These are phyloP conservation scores for Galerucella pusilla DNA, from an alignment of 2,888 invertebrate species.

Conservation along the genomic window DNA sequence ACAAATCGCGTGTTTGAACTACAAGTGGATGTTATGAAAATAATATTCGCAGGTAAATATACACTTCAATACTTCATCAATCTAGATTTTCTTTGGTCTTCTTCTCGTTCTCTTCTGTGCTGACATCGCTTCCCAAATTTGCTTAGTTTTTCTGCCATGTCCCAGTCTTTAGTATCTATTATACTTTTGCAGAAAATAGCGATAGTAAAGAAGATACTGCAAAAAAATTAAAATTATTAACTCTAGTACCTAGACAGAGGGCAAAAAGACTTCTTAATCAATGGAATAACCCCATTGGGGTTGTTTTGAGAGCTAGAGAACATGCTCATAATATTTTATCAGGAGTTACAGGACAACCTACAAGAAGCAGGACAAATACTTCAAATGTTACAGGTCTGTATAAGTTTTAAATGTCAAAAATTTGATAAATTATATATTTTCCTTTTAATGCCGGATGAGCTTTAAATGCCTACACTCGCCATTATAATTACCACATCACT, in stretches of 20 bases:
- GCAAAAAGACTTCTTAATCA: conserved; percentile 81
- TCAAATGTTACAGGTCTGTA: conserved; percentile 44
- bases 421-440: no score
- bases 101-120: no score
- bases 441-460: no score
- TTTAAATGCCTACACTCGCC: no score
- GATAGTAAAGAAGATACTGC: conserved; percentile 70
- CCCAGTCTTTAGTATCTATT: not conserved
- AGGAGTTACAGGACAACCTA: conserved; percentile 70
- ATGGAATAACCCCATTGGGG: conserved; percentile 81
- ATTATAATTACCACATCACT: no score
- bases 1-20: conserved; percentile 86
- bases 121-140: no score
- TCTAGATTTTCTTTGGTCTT: no score
- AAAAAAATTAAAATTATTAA: conserved; percentile 78
- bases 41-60: conserved; percentile 78
- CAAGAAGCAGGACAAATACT: conserved; percentile 55
- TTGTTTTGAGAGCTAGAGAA: conserved; percentile 82
- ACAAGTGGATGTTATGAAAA: conserved; percentile 88
- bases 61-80: conserved; percentile 32
- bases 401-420: not conserved
- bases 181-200: conserved; percentile 63
- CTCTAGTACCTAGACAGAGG: conserved; percentile 80
- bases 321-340: conserved; percentile 84
- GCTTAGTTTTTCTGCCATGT: no score